A percentile compares a stretch with the other conserved stretches of the same genome.
Conservation (phyloP, 2,797 vertebrate species). For the Brachyalestes nurse region DNA sequence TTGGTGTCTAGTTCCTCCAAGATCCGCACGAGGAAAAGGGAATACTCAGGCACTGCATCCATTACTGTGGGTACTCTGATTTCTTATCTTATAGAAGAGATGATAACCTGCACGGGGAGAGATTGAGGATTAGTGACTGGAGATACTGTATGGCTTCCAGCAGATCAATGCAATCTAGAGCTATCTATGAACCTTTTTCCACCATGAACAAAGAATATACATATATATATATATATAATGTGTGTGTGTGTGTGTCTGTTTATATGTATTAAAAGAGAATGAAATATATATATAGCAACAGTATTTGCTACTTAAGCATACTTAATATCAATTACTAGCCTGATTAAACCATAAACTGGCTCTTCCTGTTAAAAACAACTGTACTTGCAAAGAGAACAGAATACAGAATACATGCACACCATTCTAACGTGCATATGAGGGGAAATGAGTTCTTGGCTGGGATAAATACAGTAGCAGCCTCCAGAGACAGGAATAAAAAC, state of each 20-base stretch:
- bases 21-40: conserved; percentile 87
- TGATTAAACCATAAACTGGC: neutral
- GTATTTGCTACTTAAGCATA: no score
- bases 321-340: neutral
- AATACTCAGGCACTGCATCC: conserved; percentile 87
- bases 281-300: no score
- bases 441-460: neutral
- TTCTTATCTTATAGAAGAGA: conserved; percentile 52
- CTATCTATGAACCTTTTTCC: neutral
- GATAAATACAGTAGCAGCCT: conserved; percentile 16
- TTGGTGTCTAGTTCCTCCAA: conserved; percentile 91
- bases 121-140: conserved; percentile 41
- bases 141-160: conserved; percentile 14
- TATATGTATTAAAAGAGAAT: no score
- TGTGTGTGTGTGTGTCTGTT: no score
- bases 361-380: neutral
- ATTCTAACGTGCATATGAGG: neutral
- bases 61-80: conserved; percentile 67
- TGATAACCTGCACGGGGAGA: conserved; percentile 57
- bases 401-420: neutral
- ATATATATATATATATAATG: no score
- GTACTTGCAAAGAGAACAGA: neutral
- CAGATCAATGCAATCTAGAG: neutral
- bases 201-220: neutral
- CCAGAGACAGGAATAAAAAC: neutral